Evolutionary conservation across 2,888 invertebrate genomes (phyloP).

Genomic region (Apotomis turbidana): DNA sequence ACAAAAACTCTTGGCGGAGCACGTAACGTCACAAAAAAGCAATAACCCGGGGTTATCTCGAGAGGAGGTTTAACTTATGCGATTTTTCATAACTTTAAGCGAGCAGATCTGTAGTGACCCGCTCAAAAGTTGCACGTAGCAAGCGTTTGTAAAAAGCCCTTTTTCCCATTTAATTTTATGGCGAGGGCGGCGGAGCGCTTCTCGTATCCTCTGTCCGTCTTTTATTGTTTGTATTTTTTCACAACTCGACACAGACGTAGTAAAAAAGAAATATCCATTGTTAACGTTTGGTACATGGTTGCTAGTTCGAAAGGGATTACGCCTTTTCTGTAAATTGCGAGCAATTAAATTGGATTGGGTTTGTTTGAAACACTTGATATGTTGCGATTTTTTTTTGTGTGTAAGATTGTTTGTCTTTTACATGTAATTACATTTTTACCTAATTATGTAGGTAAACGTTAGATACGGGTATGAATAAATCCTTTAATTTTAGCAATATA

Average conservation of each 20-base stretch:
- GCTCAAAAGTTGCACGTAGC: conserved; percentile 59
- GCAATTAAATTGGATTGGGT: conserved; percentile 8
- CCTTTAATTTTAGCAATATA: no score
- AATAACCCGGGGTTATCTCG: conserved; percentile 65
- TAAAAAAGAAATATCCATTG: conserved; percentile 65
- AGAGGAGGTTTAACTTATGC: conserved; percentile 62
- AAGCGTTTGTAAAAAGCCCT: conserved; percentile 59
- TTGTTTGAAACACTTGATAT: neutral
- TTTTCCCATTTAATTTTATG: conserved; percentile 71
- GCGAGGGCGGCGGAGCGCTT: conserved; percentile 67
- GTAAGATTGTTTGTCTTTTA: neutral
- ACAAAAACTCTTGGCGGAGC: conserved; percentile 45
- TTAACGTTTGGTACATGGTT: conserved; percentile 60
- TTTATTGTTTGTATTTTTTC: conserved; percentile 74
- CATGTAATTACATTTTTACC: no score
- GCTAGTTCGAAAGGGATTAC: conserved; percentile 47
- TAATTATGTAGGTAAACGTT: no score
- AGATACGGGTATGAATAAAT: no score
- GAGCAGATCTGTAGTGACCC: conserved; percentile 51
- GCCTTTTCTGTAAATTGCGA: conserved; percentile 29
- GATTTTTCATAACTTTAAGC: conserved; percentile 68
- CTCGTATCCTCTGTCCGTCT: conserved; percentile 57
- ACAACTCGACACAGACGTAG: conserved; percentile 62
- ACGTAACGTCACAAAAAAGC: conserved; percentile 50
- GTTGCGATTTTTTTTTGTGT: neutral